phyloP scores from a whole-genome alignment of 2,113 vertebrate genomes.

The Clarias batrachus region DNA sequence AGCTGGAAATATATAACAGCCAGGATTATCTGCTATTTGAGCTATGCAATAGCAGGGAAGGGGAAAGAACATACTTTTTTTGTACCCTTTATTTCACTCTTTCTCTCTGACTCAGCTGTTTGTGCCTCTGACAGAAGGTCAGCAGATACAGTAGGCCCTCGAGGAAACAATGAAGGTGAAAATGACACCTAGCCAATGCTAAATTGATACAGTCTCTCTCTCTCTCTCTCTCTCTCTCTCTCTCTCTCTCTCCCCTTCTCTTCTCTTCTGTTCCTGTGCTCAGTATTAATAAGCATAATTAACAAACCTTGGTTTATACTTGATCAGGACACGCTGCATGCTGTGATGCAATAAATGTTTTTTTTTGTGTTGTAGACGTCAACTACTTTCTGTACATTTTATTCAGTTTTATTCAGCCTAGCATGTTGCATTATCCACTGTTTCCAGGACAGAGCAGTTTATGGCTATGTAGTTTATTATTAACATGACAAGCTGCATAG shows the following conservation, averaged over 20 bases:
- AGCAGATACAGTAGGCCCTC: conserved; percentile 53
- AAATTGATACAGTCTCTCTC: not conserved
- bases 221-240: not conserved
- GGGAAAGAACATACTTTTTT: not conserved
- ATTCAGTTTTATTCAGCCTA: not conserved
- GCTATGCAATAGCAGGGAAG: not conserved
- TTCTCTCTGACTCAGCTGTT: conserved; percentile 62
- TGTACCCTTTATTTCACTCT: not conserved
- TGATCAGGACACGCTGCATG: not conserved
- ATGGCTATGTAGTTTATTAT: not conserved
- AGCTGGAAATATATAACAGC: not conserved
- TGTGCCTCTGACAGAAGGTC: conserved; percentile 59
- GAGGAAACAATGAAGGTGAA: conserved; percentile 64
- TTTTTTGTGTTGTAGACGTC: not conserved
- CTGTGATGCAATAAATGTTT: not conserved
- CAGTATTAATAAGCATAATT: not conserved
- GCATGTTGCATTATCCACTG: not conserved
- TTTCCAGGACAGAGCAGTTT: not conserved
- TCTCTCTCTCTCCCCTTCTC: not conserved
- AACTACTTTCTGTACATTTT: not conserved
- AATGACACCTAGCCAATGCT: conserved; percentile 44
- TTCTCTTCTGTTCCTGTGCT: not conserved
- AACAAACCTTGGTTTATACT: not conserved
- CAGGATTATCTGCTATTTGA: conserved; percentile 2
- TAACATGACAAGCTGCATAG: not conserved